Evolutionary conservation across 2,113 vertebrate species (phyloP), one percentile per base, ranked within the genome.

Genomic region (Laticauda laticaudata): DNA sequence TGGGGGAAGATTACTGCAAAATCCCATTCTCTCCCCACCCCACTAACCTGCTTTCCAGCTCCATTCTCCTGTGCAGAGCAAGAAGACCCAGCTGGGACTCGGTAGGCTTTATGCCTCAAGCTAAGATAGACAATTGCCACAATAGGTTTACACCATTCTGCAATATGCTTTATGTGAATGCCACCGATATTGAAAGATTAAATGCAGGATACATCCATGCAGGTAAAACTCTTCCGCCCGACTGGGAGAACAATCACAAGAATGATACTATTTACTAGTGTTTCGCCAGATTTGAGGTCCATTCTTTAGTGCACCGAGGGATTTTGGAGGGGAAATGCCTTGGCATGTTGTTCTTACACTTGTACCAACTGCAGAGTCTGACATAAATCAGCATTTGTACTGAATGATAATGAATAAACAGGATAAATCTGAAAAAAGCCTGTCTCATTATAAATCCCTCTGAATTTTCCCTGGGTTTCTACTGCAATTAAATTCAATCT

Each of bases 151-250:
- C 18, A 29, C 90, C 59, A 14, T 95, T 96, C 94, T 91, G 91
- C 91, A 90, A 64, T 94, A 87, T 91, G 92, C 18, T 45, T 92
- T 85, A 95, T 85, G 9, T 18, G 81, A 94, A 95, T 81, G 92
- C 86, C 93, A 81, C 95, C 93, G 69, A 95, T 95, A 89, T 85
- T 56, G 59, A 89, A 69, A 92, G 87, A 91, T 96, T 92, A 88
- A 97, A 95, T 92, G 54, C 59, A 92, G 64, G 92, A 93, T 89
- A 54, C 56, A 43, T 94, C 39, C 23, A 93, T 85, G 56, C 87
- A 93, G 12, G 89, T 0, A 94, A 92, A 93, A 93, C 26, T 29
- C 61, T n/a, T 26, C 26, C n/a, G 59, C 24, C 59, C 24, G 12
- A 29, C 26, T 11, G 26, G 61, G 61, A n/a, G 26, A 64, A 64